Evolutionary conservation across 1,140 invertebrate species (phyloP).

Genomic region (Apis mellifera): Amel_HAv3.1 CM009940.2:1876001-1876500

Average conservation of each 20-base stretch:
- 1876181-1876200: slow-evolving; percentile 9
- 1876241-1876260: not conserved
- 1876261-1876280: not conserved
- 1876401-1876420: slow-evolving; percentile 44
- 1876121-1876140: not conserved
- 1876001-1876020: too few species aligned
- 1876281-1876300: too few species aligned
- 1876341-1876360: not conserved
- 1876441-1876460: slow-evolving; percentile 67
- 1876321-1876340: slow-evolving; percentile 41
- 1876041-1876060: too few species aligned
- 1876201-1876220: slow-evolving; percentile 40
- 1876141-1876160: slow-evolving; percentile 6
- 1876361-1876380: not conserved
- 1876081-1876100: not conserved
- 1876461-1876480: slow-evolving; percentile 53
- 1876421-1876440: slow-evolving; percentile 59
- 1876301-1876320: slow-evolving; percentile 32
- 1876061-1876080: not conserved
- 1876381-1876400: not conserved
- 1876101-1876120: slow-evolving; percentile 8
- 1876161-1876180: not conserved
- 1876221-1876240: slow-evolving; percentile 19
- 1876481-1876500: slow-evolving; percentile 42
- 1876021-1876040: not conserved